Evolutionary conservation across 2,888 invertebrate species (phyloP), one percentile per base, ranked within the genome.

Genomic region (Dendrolimus houi): DNA sequence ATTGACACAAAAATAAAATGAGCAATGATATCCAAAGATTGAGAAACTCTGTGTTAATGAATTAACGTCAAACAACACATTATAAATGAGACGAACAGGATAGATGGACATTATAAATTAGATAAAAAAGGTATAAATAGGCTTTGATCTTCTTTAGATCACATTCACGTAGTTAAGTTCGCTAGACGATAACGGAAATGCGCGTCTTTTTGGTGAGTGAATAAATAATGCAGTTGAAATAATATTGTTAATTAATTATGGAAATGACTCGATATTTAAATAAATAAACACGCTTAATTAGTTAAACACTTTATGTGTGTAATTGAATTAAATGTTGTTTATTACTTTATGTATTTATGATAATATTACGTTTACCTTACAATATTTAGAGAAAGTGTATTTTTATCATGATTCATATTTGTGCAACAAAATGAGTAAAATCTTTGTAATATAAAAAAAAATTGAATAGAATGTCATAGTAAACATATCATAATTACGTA

Each of bases 61-160:
- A 80, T 80, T 75, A 79, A 72, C 78, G 75, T 79, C 80, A 72
- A 73, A 70, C 71, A 70, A 64, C 74, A 77, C 75, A 83, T 85
- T 79, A 81, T 79, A 78, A 80, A 86, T 83, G 80, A 78, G 80
- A 77, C 62, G 75, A 82, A 79, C 79, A 79, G 69, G 75, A 77
- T 72, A 75, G 73, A 72, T 72, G 77, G 75, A 76, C 78, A 74
- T 77, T 77, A 75, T 81, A 72, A 81, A 81, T 80, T 77, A 77
- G 76, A 77, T 75, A 78, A 85, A 85, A 84, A 87, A 79, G 78
- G 83, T 89, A 89, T 88, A 89, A 83, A 89, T 85, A 88, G 78
- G 79, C 75, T 72, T 75, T 74, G 74, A 71, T 74, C 71, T 72
- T 77, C 72, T 71, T 75, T 71, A 75, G 70, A 78, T 68, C 81